Base-by-base conservation (phyloP, 2,888 invertebrate genomes). In the Erebia ligea region DNA sequence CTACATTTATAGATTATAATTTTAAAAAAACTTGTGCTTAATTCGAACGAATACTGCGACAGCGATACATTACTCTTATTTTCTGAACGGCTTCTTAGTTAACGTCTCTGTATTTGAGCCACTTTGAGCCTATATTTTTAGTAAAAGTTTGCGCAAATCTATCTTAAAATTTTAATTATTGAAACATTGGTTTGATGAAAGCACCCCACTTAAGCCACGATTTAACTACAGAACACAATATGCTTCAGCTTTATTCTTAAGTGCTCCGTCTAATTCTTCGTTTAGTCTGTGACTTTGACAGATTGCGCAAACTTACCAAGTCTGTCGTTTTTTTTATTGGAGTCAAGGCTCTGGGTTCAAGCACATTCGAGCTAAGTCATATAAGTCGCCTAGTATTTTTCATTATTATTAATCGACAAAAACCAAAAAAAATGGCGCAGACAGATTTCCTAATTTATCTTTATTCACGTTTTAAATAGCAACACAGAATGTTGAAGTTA, bases 401-500 rank as follows among this genome's bases (percentile, higher is more conserved):
- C 34, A 34, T 34, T 57, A 19, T 34, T 21, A 25, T 25, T 25
- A 54, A 10, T 59, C 10, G 40, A 40, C n/a, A 17, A 48, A 45
- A 6, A 42, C 17, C 80, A 70, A 76, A 83, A 84, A 34, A 76
- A 79, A 80, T 81, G 80, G 81, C 83, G 82, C 84, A 78, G 73
- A 54, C 54, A 19, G 56, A 25, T 6, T 11, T 57, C 77, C 69
- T 54, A 15, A 45, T 57, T 58, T 50, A 25, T 34, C 50, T 45
- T 19, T 58, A 25, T 69, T 73, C 72, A 80, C 80, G 79, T 56
- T 83, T 75, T 78, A 80, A 81, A 81, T 85, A 86, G 88, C 89
- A 89, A 90, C 88, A 86, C 84, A 85, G 82, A 86, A 85, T 84
- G 83, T 83, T 78, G 80, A 84, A 90, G 85, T 86, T 87, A 89